phyloP scores from a whole-genome alignment of 2,888 invertebrate genomes.

The Trissolcus japonicus region DNA sequence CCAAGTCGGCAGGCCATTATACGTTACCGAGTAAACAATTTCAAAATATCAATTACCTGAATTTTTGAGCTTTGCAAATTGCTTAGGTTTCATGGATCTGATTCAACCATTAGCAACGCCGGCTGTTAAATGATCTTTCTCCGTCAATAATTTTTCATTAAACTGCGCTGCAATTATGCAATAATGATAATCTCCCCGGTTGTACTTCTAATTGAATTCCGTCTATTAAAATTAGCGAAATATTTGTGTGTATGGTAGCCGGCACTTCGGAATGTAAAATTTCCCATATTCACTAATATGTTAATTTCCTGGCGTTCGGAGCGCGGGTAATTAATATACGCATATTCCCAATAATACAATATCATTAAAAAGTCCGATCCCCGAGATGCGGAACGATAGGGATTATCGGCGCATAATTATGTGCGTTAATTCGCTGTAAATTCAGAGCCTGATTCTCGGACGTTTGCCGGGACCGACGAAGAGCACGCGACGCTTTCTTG shows the following conservation, averaged over 20 bases:
- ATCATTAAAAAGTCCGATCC: slow-evolving; percentile 19
- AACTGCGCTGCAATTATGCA: not conserved
- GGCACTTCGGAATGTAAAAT: not conserved
- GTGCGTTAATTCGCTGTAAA: slow-evolving; percentile 22
- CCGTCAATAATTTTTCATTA: slow-evolving; percentile 1
- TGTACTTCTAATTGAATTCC: too few species aligned
- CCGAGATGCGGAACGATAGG: slow-evolving; percentile 22
- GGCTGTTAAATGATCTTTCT: too few species aligned
- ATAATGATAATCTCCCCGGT: too few species aligned
- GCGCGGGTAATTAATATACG: slow-evolving; percentile 10
- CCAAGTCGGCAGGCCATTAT: not conserved
- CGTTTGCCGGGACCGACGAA: slow-evolving; percentile 28
- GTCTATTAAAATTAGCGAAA: too few species aligned
- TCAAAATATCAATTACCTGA: slow-evolving; percentile 20
- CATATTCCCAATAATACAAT: slow-evolving; percentile 8
- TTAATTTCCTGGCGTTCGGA: slow-evolving; percentile 1
- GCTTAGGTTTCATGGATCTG: too few species aligned
- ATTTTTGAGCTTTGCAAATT: not conserved
- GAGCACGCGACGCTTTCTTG: slow-evolving; percentile 56
- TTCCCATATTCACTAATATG: slow-evolving; percentile 13
- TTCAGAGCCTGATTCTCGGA: slow-evolving; percentile 22
- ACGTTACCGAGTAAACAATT: not conserved
- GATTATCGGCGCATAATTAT: slow-evolving; percentile 32
- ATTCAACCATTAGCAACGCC: too few species aligned
- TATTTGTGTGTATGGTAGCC: too few species aligned